phyloP scores from a whole-genome alignment of 2,113 vertebrate species.

The Anguilla rostrata region DNA sequence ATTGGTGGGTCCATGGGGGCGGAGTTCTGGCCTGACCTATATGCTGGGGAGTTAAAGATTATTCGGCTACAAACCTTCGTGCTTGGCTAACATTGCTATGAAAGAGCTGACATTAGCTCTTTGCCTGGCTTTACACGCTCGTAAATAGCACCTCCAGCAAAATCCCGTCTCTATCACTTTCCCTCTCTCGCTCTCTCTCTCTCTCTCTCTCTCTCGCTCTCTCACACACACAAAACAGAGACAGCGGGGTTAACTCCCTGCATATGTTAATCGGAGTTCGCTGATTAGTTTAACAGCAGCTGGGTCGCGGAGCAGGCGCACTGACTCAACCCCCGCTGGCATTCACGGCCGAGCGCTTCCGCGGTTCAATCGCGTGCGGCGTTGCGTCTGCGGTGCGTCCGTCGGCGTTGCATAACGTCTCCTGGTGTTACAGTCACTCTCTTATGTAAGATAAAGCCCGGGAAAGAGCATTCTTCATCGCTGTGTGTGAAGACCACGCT shows the following conservation, averaged over 20 bases:
- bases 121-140: too few species aligned
- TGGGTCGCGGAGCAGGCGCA: too few species aligned
- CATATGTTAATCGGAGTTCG: too few species aligned
- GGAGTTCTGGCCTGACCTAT: neutral
- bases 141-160: neutral
- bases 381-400: neutral
- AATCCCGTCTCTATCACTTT: neutral
- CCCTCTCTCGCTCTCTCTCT: too few species aligned
- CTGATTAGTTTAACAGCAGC: too few species aligned
- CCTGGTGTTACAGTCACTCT: neutral
- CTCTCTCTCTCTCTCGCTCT: too few species aligned
- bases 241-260: too few species aligned
- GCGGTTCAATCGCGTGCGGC: neutral
- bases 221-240: too few species aligned
- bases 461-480: neutral
- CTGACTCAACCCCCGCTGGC: neutral
- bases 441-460: neutral
- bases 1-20: neutral
- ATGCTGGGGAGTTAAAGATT: neutral
- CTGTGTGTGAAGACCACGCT: neutral
- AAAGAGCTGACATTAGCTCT: neutral
- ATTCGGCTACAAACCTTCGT: neutral
- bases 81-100: neutral
- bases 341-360: neutral
- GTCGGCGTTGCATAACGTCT: slow-evolving; percentile 8